Base-by-base conservation (phyloP, 2,888 invertebrate genomes). In the Parnassius apollo region DNA sequence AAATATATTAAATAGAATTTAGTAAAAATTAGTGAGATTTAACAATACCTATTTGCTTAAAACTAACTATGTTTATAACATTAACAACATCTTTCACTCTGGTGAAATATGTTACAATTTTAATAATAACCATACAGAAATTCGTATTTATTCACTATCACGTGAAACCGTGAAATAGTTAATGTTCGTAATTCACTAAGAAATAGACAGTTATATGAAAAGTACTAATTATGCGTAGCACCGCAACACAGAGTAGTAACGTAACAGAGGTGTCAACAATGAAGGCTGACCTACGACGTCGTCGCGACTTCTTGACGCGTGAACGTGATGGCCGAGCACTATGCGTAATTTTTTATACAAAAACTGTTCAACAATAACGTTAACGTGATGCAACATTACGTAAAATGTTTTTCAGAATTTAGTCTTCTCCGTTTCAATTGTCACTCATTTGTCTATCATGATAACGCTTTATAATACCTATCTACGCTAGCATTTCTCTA, bases 1-100 rank as follows among this genome's bases (percentile, higher is more conserved):
- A 92, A 92, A 92, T 92, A 91, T 91, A 91, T 91, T 91, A 87
- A 91, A 91, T 91, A 91, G 88, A 89, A 88, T 91, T 91, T 91
- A 91, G 91, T 91, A 91, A 91, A 90, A 88, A 91, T 91, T 91
- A 91, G 91, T 90, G 91, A 88, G 85, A 86, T 90, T 89, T 91
- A 91, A 91, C 91, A 90, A 90, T 90, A 90, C 85, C 82, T 90
- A 90, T 69, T 70, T 68, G 70, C 83, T 88, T 89, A 88, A 65
- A 73, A 80, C 83, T 88, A 89, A 73, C 71, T 82, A 84, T 82
- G 84, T 81, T 83, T 83, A 91, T 85, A 90, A 91, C 90, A 91
- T 90, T 86, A 91, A 91, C 89, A 91, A 91, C 87, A 89, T 84
- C 83, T 84, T 90, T 85, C 88, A 89, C 85, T 75, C 83, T 68